phyloP scores from a whole-genome alignment of 2,797 vertebrate species.

The Tenualosa thibaudeaui region DNA sequence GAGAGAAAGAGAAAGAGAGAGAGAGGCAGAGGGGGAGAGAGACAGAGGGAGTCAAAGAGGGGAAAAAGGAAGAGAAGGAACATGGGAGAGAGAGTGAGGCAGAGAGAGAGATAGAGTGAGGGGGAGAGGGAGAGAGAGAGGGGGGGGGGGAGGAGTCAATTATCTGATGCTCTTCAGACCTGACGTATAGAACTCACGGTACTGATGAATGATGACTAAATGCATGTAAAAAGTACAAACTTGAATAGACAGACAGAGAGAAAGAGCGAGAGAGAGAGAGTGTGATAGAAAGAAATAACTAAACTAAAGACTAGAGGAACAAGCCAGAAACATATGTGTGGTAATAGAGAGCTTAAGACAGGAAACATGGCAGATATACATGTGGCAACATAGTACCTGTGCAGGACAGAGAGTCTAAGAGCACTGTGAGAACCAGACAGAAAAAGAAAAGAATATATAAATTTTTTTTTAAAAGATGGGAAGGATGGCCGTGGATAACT shows the following conservation, averaged over 20 bases:
- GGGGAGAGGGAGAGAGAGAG: neutral
- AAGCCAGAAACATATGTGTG: neutral
- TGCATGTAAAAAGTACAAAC: neutral
- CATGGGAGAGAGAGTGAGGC: neutral
- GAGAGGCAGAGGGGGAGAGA: too few species aligned
- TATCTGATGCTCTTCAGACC: too few species aligned
- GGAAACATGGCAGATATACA: too few species aligned
- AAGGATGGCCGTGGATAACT: neutral
- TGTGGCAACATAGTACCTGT: too few species aligned
- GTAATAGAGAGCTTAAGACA: too few species aligned
- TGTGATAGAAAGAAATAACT: neutral
- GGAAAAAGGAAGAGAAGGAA: too few species aligned
- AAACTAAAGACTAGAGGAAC: neutral
- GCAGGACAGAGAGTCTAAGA: too few species aligned
- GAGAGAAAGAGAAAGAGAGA: too few species aligned
- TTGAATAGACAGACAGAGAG: neutral
- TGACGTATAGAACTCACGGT: too few species aligned
- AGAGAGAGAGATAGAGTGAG: neutral
- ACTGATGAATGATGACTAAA: too few species aligned
- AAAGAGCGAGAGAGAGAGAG: slow-evolving; percentile 3
- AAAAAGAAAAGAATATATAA: slow-evolving; percentile 42
- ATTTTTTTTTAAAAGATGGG: too few species aligned
- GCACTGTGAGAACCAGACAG: slow-evolving; percentile 13
- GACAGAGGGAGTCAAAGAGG: neutral
- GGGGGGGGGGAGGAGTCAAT: neutral